Percentiles rank a stretch among this genome's conserved stretches.
Evolutionary conservation across 1,140 invertebrate genomes (phyloP).

Genomic region (Diachasmimorpha longicaudata): DNA sequence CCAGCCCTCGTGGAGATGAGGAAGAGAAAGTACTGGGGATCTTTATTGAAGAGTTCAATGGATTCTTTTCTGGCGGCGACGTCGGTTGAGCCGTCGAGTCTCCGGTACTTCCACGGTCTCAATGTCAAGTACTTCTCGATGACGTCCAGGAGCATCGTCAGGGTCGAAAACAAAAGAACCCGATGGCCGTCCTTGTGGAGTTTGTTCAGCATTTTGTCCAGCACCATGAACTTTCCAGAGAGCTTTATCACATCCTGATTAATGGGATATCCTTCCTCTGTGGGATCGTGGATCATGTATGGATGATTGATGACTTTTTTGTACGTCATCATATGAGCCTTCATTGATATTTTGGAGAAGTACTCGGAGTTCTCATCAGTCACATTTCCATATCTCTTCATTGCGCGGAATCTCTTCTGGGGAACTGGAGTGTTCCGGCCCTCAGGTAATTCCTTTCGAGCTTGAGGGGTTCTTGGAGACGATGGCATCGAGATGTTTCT

Average conservation of each 20-base stretch:
- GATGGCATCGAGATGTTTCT: too few species aligned
- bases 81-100: constrained; percentile 70
- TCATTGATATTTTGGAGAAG: constrained; percentile 17
- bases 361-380: constrained; percentile 37
- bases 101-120: constrained; percentile 63
- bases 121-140: constrained; percentile 72
- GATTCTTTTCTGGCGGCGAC: constrained; percentile 49
- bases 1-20: constrained; percentile 70
- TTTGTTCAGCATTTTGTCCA: constrained; percentile 72
- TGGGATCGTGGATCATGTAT: constrained; percentile 68
- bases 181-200: constrained; percentile 70
- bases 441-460: not conserved
- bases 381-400: constrained; percentile 28
- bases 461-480: not conserved
- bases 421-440: not conserved
- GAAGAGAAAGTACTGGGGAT: constrained; percentile 66
- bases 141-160: constrained; percentile 72
- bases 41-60: constrained; percentile 66
- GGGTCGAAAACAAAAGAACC: constrained; percentile 77
- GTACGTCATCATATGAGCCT: constrained; percentile 60
- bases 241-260: constrained; percentile 66
- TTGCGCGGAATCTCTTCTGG: not conserved
- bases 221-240: constrained; percentile 74
- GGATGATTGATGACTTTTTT: constrained; percentile 77
- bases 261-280: constrained; percentile 38